A percentile compares a stretch with the other conserved stretches of the same genome.
Evolutionary conservation across 2,797 vertebrate species (phyloP).

Genomic region (Cyclura pinguis): DNA sequence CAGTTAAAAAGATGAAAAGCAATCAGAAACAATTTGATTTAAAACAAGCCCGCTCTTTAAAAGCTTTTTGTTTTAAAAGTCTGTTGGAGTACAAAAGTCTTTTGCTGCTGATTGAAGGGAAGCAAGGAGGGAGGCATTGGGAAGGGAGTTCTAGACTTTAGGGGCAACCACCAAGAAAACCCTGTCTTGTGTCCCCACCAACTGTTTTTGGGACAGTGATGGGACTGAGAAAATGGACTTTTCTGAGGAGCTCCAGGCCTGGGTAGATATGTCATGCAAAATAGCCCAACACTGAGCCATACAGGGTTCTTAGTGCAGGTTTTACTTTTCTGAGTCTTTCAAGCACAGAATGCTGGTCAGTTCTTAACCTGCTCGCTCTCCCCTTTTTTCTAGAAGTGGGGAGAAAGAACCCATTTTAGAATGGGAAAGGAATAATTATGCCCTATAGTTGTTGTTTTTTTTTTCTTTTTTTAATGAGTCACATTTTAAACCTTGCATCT

Average conservation of each 20-base stretch:
- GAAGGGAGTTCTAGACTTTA: neutral
- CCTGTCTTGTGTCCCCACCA: too few relatives aligned
- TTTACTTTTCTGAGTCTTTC: neutral
- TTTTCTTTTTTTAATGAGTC: neutral
- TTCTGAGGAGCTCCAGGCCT: too few relatives aligned
- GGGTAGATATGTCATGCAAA: too few relatives aligned
- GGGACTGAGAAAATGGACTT: too few relatives aligned
- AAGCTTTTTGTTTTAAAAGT: too few relatives aligned
- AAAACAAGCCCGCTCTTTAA: too few relatives aligned
- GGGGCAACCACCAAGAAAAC: too few relatives aligned
- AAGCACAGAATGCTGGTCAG: neutral
- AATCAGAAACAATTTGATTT: too few relatives aligned
- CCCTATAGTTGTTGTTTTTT: neutral
- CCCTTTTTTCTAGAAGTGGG: neutral
- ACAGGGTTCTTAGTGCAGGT: neutral
- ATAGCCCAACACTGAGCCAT: too few relatives aligned
- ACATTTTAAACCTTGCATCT: conserved; percentile 21
- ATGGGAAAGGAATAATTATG: neutral
- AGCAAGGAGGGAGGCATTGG: neutral
- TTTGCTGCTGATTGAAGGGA: neutral
- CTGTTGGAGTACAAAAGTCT: too few relatives aligned
- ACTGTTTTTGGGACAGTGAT: too few relatives aligned
- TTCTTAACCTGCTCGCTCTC: neutral
- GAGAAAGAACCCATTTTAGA: neutral
- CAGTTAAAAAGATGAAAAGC: too few relatives aligned